Evolutionary conservation across 2,888 invertebrate genomes (phyloP).

Genomic region (Corbicula japonica): DNA sequence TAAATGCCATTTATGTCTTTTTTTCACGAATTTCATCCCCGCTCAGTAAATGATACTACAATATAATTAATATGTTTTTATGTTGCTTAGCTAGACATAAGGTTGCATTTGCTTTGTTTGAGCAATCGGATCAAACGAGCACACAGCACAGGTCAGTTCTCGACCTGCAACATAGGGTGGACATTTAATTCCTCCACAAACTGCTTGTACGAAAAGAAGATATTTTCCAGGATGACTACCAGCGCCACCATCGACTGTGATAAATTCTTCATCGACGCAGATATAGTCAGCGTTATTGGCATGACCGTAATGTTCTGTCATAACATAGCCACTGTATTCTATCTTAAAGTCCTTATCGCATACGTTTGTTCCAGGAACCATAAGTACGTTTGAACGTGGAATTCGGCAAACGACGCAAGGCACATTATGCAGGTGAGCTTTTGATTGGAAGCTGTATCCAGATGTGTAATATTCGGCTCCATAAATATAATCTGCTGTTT

Average conservation of each 20-base stretch:
- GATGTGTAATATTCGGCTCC: conserved; percentile 6
- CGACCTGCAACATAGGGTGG: conserved; percentile 4
- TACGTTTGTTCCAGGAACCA: conserved; percentile 8
- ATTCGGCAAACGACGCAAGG: conserved; percentile 25
- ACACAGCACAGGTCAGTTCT: conserved; percentile 27
- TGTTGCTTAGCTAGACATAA: no score
- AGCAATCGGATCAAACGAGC: conserved; percentile 1
- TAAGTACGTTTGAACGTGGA: conserved; percentile 4
- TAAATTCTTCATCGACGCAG: conserved; percentile 8
- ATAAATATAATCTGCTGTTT: conserved; percentile 3
- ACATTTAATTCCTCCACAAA: conserved; percentile 12
- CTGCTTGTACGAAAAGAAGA: conserved; percentile 14
- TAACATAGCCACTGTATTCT: conserved; percentile 23
- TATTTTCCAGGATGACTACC: not conserved
- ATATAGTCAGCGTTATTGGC: not conserved
- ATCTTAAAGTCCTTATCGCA: conserved; percentile 14
- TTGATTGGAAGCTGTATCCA: not conserved
- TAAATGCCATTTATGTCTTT: no score
- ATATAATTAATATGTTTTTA: no score
- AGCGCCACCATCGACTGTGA: conserved; percentile 4
- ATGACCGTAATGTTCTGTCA: conserved; percentile 7
- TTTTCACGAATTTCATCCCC: no score
- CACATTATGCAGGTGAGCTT: conserved; percentile 10
- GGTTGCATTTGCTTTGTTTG: no score
- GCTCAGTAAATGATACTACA: no score